Evolutionary conservation across 2,888 invertebrate species (phyloP).

Genomic region (Eristalinus aeneus): DNA sequence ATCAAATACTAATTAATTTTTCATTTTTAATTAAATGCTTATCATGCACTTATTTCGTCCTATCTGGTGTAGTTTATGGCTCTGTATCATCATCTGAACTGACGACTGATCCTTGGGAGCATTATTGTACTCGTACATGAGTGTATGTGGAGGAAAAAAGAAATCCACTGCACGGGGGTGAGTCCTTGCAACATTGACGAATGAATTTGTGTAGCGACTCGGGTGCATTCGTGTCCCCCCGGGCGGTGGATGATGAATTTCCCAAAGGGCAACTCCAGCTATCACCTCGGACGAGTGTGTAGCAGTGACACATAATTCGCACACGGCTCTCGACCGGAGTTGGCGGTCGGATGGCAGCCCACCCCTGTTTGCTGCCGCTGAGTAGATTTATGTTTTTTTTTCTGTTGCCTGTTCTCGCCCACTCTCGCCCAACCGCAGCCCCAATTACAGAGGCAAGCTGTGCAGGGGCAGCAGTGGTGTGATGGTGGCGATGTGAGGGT

Average conservation of each 20-base stretch:
- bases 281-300: constrained; percentile 41
- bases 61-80: constrained; percentile 67
- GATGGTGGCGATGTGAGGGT: constrained; percentile 4
- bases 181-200: constrained; percentile 56
- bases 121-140: constrained; percentile 7
- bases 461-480: background rate
- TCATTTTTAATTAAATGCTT: constrained; percentile 71
- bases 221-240: constrained; percentile 40
- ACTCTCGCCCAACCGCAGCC: constrained; percentile 5
- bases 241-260: constrained; percentile 53
- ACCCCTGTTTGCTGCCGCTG: constrained; percentile 20
- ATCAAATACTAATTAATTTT: constrained; percentile 71
- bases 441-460: constrained; percentile 47
- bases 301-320: constrained; percentile 57
- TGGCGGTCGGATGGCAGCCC: constrained; percentile 21
- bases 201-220: constrained; percentile 33
- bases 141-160: background rate
- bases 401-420: background rate
- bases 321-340: constrained; percentile 9
- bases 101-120: constrained; percentile 41
- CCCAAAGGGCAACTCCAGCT: constrained; percentile 67
- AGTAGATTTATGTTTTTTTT: background rate
- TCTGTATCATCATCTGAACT: constrained; percentile 47
- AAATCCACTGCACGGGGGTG: constrained; percentile 2
- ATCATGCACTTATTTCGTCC: constrained; percentile 65